Conservation (phyloP, 2,888 invertebrate species). For the Lycocerus yunnanus region DNA sequence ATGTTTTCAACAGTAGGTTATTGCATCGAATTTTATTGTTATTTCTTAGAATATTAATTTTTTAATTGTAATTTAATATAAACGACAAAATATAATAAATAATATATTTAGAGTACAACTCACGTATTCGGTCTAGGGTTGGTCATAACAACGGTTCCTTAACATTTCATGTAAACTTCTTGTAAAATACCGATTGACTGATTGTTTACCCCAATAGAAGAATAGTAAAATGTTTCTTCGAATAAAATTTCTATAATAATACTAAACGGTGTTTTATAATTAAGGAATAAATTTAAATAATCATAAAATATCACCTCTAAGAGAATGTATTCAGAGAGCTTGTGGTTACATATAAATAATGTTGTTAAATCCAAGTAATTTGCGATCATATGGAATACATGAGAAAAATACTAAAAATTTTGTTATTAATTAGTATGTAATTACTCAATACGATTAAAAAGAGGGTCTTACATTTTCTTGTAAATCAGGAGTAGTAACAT, state of each 20-base stretch:
- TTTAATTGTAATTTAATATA: too few species aligned
- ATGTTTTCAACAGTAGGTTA: too few species aligned
- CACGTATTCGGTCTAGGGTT: conserved; percentile 65
- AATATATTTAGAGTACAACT: conserved; percentile 41
- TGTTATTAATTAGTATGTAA: neutral
- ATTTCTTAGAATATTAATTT: too few species aligned
- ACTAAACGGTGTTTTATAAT: conserved; percentile 40
- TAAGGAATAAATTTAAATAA: neutral
- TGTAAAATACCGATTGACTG: conserved; percentile 59
- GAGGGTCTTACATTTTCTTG: conserved; percentile 45
- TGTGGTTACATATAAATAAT: conserved; percentile 61
- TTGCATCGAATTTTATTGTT: too few species aligned
- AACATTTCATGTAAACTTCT: conserved; percentile 62
- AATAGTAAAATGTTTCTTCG: conserved; percentile 67
- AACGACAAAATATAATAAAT: too few species aligned
- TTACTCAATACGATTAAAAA: neutral
- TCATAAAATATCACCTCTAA: conserved; percentile 56
- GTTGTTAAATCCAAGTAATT: conserved; percentile 59
- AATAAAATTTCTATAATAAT: conserved; percentile 61
- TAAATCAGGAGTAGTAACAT: conserved; percentile 45
- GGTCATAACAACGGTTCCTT: conserved; percentile 67
- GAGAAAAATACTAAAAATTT: conserved; percentile 59
- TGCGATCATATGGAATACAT: conserved; percentile 58
- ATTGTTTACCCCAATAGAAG: conserved; percentile 68
- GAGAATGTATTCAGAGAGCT: conserved; percentile 62